Conservation (phyloP, 2,888 invertebrate genomes). For the Pandemis heparana region DNA sequence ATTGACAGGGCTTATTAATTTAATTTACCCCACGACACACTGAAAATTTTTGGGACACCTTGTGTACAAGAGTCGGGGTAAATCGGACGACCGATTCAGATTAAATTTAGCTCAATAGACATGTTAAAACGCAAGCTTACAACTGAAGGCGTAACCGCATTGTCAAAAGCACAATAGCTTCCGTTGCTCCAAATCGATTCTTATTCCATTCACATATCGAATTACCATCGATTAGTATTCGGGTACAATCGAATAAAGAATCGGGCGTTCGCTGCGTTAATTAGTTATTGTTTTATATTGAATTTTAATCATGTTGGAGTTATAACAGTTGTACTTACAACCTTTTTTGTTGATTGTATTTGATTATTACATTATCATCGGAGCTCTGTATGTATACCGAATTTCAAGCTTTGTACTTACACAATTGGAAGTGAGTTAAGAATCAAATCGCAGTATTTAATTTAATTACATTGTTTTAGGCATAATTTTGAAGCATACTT, state of each 20-base stretch:
- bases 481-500: too few species aligned
- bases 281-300: conserved; percentile 47
- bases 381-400: too few species aligned
- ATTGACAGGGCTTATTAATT: too few species aligned
- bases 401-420: too few species aligned
- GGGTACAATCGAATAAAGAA: conserved; percentile 51
- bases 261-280: conserved; percentile 44
- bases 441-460: too few species aligned
- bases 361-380: too few species aligned
- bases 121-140: conserved; percentile 48
- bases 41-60: too few species aligned
- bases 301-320: conserved; percentile 26
- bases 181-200: conserved; percentile 55
- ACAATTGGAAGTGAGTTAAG: too few species aligned
- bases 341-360: too few species aligned
- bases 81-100: background rate
- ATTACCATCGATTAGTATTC: conserved; percentile 31
- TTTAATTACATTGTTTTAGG: too few species aligned
- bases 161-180: conserved; percentile 56
- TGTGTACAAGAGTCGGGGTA: too few species aligned
- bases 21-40: too few species aligned
- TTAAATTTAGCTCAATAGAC: conserved; percentile 40
- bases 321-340: background rate
- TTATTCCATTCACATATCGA: conserved; percentile 48
- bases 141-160: conserved; percentile 45